Percentiles rank a stretch among this genome's conserved stretches.
Conservation (phyloP, 2,113 vertebrate species). For the Paralichthys olivaceus region DNA sequence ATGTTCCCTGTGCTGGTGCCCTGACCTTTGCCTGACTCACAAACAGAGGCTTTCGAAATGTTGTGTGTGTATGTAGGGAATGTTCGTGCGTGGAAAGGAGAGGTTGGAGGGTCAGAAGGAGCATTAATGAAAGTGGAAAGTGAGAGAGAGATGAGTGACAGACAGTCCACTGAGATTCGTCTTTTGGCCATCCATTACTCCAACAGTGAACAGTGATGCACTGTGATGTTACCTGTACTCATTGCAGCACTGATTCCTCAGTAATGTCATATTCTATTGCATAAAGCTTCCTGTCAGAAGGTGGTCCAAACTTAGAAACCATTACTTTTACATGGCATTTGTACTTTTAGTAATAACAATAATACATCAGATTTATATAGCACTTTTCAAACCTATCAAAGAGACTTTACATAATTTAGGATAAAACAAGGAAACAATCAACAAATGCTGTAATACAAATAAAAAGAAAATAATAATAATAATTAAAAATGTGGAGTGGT, state of each 20-base stretch:
- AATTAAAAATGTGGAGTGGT: too few species aligned
- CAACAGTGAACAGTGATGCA: not conserved
- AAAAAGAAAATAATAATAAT: too few species aligned
- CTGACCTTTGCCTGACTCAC: slow-evolving; percentile 32
- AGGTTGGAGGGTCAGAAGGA: slow-evolving; percentile 20
- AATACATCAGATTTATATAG: too few species aligned
- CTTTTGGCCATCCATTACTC: slow-evolving; percentile 30
- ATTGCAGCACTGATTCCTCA: slow-evolving; percentile 5
- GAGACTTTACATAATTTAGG: too few species aligned
- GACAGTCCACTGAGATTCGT: not conserved
- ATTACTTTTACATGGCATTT: too few species aligned
- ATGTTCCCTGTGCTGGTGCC: slow-evolving; percentile 1
- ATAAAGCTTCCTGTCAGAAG: slow-evolving; percentile 17
- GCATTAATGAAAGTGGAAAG: slow-evolving; percentile 14
- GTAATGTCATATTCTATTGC: too few species aligned
- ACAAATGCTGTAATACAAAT: too few species aligned
- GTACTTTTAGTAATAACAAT: too few species aligned
- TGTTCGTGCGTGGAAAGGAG: not conserved
- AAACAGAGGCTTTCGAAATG: slow-evolving; percentile 38
- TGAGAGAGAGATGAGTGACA: slow-evolving; percentile 37
- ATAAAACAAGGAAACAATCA: too few species aligned
- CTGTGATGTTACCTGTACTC: slow-evolving; percentile 10
- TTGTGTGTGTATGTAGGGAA: slow-evolving; percentile 2
- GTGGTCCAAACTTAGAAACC: too few species aligned
- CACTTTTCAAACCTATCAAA: too few species aligned